A percentile compares a stretch with the other conserved stretches of the same genome.
These are phyloP conservation scores for Cantharis lateralis DNA, from an alignment of 2,888 invertebrate genomes.

Conservation along the genomic window DNA sequence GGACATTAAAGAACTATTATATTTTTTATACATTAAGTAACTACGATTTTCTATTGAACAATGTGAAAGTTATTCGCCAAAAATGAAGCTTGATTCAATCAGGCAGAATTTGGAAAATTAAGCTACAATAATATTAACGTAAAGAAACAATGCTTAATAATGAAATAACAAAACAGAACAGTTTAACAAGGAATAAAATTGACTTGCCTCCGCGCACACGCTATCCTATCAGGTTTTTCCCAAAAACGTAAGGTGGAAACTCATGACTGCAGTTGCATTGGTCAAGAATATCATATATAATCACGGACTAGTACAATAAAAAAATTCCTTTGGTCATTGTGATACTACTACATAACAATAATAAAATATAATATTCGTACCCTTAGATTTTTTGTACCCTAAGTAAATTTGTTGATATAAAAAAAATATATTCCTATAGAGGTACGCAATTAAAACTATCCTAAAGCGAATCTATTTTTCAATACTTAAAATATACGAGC, in stretches of 20 bases:
- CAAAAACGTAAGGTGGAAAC: not conserved
- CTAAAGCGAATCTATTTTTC: not conserved
- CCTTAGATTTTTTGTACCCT: conserved; percentile 21
- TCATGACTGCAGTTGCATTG: conserved; percentile 5
- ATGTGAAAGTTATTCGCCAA: not conserved
- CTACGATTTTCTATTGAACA: conserved; percentile 13
- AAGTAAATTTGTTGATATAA: conserved; percentile 16
- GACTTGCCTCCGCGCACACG: not conserved
- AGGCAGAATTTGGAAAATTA: conserved; percentile 15
- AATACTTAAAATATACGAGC: not conserved
- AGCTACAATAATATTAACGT: conserved; percentile 2
- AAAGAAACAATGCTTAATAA: conserved; percentile 4
- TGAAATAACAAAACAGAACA: not conserved
- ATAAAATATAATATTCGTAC: conserved; percentile 21
- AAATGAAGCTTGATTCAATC: conserved; percentile 5
- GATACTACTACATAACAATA: conserved; percentile 24
- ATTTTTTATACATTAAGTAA: conserved; percentile 23
- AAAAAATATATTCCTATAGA: not conserved
- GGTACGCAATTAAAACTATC: not conserved
- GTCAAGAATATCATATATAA: conserved; percentile 17
- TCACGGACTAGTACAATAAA: conserved; percentile 25
- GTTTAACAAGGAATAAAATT: not conserved
- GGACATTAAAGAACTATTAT: conserved; percentile 26
- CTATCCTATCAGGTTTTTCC: not conserved
- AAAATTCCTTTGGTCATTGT: conserved; percentile 27